Conservation (phyloP, 1,140 invertebrate genomes). For the Epicauta chinensis region DNA sequence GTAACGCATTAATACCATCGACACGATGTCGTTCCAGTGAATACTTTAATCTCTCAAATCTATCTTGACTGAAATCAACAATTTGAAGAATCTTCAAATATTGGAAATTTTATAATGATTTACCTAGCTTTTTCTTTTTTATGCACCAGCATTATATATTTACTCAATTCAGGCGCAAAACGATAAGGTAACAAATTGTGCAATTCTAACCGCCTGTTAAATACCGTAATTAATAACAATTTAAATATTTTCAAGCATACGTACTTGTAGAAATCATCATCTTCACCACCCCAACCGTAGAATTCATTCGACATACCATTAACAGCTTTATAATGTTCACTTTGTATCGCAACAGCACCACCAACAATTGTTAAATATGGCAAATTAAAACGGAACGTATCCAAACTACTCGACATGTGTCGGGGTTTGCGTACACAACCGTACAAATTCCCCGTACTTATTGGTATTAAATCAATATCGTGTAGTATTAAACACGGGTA, state of each 20-base stretch:
- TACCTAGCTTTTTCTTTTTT: slow-evolving; percentile 54
- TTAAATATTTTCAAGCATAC: slow-evolving; percentile 6
- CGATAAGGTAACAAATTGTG: slow-evolving; percentile 55
- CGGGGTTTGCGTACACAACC: slow-evolving; percentile 79
- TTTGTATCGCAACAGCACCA: slow-evolving; percentile 66
- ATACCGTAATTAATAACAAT: slow-evolving; percentile 15
- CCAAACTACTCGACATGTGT: slow-evolving; percentile 88
- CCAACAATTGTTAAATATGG: slow-evolving; percentile 69
- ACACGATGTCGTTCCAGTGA: slow-evolving; percentile 50
- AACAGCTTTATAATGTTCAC: slow-evolving; percentile 64
- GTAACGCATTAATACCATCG: slow-evolving; percentile 60
- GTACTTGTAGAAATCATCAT: slow-evolving; percentile 77
- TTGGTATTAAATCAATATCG: slow-evolving; percentile 90
- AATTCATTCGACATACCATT: slow-evolving; percentile 93
- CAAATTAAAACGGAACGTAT: slow-evolving; percentile 76
- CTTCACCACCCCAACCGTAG: slow-evolving; percentile 84
- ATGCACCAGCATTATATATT: slow-evolving; percentile 73
- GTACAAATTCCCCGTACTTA: slow-evolving; percentile 86
- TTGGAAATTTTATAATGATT: slow-evolving; percentile 1
- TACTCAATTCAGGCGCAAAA: slow-evolving; percentile 63
- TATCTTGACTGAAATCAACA: slow-evolving; percentile 46
- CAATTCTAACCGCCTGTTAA: slow-evolving; percentile 47
- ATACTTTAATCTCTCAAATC: slow-evolving; percentile 53
- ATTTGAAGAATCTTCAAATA: no score
- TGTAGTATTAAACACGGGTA: slow-evolving; percentile 91